phyloP scores from a whole-genome alignment of 2,888 invertebrate genomes.

The Yponomeuta cagnagella region DNA sequence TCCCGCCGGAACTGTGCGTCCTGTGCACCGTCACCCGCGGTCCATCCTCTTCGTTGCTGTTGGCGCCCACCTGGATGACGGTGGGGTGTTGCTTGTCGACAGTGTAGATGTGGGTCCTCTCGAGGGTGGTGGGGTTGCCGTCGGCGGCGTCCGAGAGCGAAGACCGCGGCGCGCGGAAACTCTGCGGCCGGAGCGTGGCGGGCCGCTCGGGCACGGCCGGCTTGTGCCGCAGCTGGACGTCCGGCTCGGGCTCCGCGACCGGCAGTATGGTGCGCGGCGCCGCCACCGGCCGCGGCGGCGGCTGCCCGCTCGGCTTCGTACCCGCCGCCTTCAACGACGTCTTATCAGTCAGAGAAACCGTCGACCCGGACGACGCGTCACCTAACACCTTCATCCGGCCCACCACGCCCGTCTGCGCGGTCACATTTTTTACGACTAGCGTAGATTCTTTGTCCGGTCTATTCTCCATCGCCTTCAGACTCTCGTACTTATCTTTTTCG shows the following conservation, averaged over 20 bases:
- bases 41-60: constrained; percentile 36
- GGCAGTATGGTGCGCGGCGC: constrained; percentile 62
- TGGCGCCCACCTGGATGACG: constrained; percentile 74
- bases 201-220: constrained; percentile 90
- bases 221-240: constrained; percentile 79
- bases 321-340: constrained; percentile 34
- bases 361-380: constrained; percentile 51
- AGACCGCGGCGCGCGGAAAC: constrained; percentile 63
- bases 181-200: constrained; percentile 78
- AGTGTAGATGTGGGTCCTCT: constrained; percentile 82
- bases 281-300: constrained; percentile 66
- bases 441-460: constrained; percentile 37
- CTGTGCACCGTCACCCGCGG: constrained; percentile 57
- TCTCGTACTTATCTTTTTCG: constrained; percentile 65
- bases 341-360: constrained; percentile 38
- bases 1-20: constrained; percentile 64
- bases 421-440: constrained; percentile 51
- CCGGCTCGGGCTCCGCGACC: constrained; percentile 34
- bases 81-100: constrained; percentile 86
- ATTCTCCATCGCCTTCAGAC: constrained; percentile 32
- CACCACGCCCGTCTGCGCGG: constrained; percentile 62
- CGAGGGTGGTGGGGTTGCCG: constrained; percentile 67
- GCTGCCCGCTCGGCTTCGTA: constrained; percentile 71
- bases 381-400: constrained; percentile 59
- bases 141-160: constrained; percentile 30